phyloP scores from a whole-genome alignment of 2,113 vertebrate genomes.

The Oncorhynchus kisutch region DNA sequence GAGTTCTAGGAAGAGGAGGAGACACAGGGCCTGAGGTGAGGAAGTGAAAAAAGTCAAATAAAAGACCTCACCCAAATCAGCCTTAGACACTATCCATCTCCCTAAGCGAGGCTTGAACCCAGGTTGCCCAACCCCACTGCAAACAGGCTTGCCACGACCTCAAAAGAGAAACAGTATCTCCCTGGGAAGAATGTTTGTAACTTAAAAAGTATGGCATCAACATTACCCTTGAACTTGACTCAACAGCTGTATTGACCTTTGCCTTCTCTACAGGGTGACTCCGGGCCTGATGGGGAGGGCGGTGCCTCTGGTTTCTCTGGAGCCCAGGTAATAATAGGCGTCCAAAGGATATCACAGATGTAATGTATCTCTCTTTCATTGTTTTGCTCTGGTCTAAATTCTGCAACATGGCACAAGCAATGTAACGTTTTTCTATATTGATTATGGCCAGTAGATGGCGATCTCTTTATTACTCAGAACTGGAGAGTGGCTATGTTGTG shows the following conservation, averaged over 20 bases:
- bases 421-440: neutral
- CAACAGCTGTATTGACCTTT: conserved; percentile 19
- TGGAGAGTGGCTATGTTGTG: neutral
- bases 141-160: too few relatives aligned
- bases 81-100: too few relatives aligned
- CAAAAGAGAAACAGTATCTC: too few relatives aligned
- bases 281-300: conserved; percentile 66
- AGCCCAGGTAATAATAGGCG: conserved; percentile 45
- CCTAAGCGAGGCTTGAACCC: too few relatives aligned
- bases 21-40: conserved; percentile 73
- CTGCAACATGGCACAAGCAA: neutral
- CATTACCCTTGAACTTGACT: neutral
- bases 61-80: too few relatives aligned
- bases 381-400: neutral
- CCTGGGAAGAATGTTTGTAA: too few relatives aligned
- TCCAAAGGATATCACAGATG: neutral
- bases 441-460: neutral
- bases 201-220: neutral
- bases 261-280: conserved; percentile 57
- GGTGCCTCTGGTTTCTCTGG: conserved; percentile 74
- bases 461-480: neutral
- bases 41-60: neutral
- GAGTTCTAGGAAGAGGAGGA: conserved; percentile 71
- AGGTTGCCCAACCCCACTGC: too few relatives aligned
- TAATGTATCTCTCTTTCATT: neutral